These are phyloP conservation scores for Pomatostomus ruficeps DNA, from an alignment of 2,113 vertebrate genomes.

Conservation along the genomic window DNA sequence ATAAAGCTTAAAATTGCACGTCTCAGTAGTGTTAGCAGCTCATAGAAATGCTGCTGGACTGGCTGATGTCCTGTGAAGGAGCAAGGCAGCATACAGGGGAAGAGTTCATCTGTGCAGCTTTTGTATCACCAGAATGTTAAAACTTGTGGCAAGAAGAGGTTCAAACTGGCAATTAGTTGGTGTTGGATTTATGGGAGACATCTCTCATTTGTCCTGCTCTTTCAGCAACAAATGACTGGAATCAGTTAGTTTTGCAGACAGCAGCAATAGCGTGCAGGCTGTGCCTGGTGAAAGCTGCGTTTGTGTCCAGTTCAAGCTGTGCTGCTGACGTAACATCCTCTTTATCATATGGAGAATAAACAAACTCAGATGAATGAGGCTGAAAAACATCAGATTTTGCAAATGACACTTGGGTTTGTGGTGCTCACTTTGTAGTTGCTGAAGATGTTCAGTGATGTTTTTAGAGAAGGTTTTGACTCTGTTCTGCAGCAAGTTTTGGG, in stretches of 20 bases:
- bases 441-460: background rate
- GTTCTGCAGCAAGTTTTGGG: background rate
- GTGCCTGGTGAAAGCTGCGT: background rate
- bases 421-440: background rate
- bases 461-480: background rate
- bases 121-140: background rate
- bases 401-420: accelerated
- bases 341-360: background rate
- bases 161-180: background rate
- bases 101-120: background rate
- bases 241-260: background rate
- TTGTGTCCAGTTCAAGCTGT: background rate
- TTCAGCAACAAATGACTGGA: background rate
- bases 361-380: background rate
- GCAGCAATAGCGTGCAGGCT: background rate
- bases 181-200: background rate
- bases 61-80: background rate
- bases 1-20: accelerated
- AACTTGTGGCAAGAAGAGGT: background rate
- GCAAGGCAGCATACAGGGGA: background rate
- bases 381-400: background rate
- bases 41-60: background rate
- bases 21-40: background rate
- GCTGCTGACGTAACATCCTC: background rate
- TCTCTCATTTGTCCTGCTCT: background rate